Percentiles rank a stretch among this genome's conserved stretches.
Evolutionary conservation across 2,113 vertebrate species (phyloP).

Genomic region (Atractosteus spatula): DNA sequence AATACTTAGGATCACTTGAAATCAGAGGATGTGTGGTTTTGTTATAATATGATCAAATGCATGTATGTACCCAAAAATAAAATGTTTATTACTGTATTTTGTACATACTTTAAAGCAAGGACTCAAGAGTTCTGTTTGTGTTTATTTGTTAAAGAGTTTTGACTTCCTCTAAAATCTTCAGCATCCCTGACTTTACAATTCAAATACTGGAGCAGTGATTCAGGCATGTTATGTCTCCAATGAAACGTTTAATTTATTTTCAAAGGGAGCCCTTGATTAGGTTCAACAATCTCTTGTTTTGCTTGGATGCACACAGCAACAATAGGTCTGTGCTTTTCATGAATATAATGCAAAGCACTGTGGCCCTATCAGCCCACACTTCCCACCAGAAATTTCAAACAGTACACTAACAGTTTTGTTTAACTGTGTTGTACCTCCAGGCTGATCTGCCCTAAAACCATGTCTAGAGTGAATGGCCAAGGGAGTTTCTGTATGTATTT

Average conservation of each 20-base stretch:
- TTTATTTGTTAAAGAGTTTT: not conserved
- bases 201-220: not conserved
- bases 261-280: not conserved
- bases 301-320: conserved; percentile 4
- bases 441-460: too few species aligned
- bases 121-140: too few species aligned
- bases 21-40: too few species aligned
- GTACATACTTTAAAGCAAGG: too few species aligned
- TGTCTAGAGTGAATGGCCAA: too few species aligned
- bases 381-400: not conserved
- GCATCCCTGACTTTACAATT: not conserved
- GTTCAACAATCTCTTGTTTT: not conserved
- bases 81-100: too few species aligned
- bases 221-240: not conserved
- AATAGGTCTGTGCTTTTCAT: not conserved
- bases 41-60: too few species aligned
- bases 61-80: too few species aligned
- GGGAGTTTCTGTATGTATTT: too few species aligned
- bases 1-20: too few species aligned
- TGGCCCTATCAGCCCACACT: not conserved
- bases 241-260: conserved; percentile 1
- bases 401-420: not conserved
- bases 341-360: conserved; percentile 4
- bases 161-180: not conserved
- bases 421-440: too few species aligned